Evolutionary conservation across 2,888 invertebrate species (phyloP).

Genomic region (Hoplodrina ambigua): DNA sequence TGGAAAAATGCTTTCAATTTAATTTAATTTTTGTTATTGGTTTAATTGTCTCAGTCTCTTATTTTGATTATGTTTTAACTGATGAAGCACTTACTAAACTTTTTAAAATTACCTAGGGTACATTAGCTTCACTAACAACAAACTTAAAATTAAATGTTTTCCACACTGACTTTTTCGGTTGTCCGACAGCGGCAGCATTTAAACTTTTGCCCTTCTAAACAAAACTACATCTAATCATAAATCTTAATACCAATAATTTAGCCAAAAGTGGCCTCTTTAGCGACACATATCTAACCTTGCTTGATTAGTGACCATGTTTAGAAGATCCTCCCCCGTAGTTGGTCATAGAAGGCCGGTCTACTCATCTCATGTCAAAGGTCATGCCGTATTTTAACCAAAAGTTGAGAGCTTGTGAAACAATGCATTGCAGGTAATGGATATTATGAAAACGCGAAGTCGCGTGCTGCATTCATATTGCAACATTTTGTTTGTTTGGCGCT

Average conservation of each 20-base stretch:
- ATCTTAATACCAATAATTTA: conserved; percentile 37
- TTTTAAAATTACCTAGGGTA: too few relatives aligned
- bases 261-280: conserved; percentile 26
- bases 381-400: conserved; percentile 57
- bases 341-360: conserved; percentile 54
- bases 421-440: conserved; percentile 57
- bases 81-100: too few relatives aligned
- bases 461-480: conserved; percentile 67
- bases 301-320: conserved; percentile 52
- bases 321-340: conserved; percentile 47
- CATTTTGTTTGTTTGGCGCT: conserved; percentile 52
- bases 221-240: conserved; percentile 30
- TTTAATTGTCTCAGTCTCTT: too few relatives aligned
- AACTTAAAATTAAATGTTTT: background rate
- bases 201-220: conserved; percentile 28
- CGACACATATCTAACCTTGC: conserved; percentile 45
- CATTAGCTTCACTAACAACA: too few relatives aligned
- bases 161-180: background rate
- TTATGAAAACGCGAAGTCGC: conserved; percentile 70
- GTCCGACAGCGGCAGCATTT: background rate
- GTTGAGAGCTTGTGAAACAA: conserved; percentile 66
- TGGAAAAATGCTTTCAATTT: too few relatives aligned
- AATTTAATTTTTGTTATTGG: too few relatives aligned
- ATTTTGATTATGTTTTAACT: too few relatives aligned
- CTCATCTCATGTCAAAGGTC: conserved; percentile 59